Evolutionary conservation across 2,113 vertebrate genomes (phyloP).

Genomic region (Maccullochella peelii): DNA sequence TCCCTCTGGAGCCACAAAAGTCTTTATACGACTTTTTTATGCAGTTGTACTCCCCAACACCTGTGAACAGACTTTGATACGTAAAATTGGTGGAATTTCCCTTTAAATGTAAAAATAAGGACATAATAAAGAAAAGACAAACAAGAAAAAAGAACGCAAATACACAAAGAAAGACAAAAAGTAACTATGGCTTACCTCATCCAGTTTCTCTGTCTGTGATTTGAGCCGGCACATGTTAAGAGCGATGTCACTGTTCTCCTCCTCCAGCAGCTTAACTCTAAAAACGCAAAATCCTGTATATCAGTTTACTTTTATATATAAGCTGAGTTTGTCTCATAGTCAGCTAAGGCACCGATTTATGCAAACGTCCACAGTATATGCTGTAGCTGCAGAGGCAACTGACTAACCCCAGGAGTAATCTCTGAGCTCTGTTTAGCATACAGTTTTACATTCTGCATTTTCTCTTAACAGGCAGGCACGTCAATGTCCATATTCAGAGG

Average conservation of each 20-base stretch:
- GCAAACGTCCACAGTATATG: not conserved
- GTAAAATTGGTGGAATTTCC: not conserved
- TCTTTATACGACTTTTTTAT: not conserved
- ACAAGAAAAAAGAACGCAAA: constrained; percentile 3
- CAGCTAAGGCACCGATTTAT: not conserved
- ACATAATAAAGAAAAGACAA: not conserved
- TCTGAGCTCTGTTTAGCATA: constrained; percentile 22
- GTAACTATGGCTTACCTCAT: constrained; percentile 87
- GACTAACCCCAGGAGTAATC: constrained; percentile 10
- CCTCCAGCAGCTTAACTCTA: constrained; percentile 93
- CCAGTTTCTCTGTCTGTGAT: constrained; percentile 92
- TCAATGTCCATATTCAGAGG: not conserved
- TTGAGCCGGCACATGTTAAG: constrained; percentile 88
- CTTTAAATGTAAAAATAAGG: not conserved
- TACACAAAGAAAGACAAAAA: not conserved
- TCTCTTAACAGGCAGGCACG: not conserved
- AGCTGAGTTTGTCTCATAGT: not conserved
- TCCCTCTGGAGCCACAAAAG: not conserved
- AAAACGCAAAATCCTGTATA: constrained; percentile 29
- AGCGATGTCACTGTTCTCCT: constrained; percentile 91
- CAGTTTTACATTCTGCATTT: constrained; percentile 1
- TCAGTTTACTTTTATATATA: constrained; percentile 16
- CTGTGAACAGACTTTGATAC: not conserved
- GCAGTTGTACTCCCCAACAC: no score
- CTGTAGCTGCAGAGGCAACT: constrained; percentile 6